Conservation (phyloP, 2,113 vertebrate species). For the Dasypus novemcinctus region DNA sequence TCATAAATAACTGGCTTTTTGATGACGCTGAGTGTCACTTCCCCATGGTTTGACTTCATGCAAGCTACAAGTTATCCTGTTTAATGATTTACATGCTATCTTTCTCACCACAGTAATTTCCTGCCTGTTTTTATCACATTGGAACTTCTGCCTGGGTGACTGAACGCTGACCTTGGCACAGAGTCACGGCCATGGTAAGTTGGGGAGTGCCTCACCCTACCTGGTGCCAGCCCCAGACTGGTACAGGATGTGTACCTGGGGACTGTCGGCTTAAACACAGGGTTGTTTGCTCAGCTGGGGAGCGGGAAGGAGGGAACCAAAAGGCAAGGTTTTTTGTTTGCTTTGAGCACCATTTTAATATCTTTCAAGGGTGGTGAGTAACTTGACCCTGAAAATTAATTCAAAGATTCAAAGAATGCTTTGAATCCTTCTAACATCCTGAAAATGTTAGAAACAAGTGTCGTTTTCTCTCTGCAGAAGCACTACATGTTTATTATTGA, state of each 20-base stretch:
- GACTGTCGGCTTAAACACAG: not conserved
- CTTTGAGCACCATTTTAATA: not conserved
- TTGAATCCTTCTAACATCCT: not conserved
- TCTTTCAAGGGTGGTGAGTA: not conserved
- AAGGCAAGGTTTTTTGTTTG: not conserved
- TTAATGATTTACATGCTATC: not conserved
- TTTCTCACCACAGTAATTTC: slow-evolving; percentile 16
- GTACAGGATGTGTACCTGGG: slow-evolving; percentile 37
- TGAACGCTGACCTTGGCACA: slow-evolving; percentile 28
- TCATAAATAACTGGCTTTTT: not conserved
- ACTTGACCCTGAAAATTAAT: slow-evolving; percentile 41
- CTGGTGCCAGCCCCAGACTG: slow-evolving; percentile 27
- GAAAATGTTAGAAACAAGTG: slow-evolving; percentile 37
- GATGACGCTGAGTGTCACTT: slow-evolving; percentile 31
- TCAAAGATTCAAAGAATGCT: not conserved
- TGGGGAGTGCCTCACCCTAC: not conserved
- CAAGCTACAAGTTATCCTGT: not conserved
- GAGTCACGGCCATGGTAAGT: slow-evolving; percentile 70
- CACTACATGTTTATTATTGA: not conserved
- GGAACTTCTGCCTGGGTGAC: slow-evolving; percentile 10
- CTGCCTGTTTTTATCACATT: slow-evolving; percentile 61
- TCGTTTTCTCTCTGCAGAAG: not conserved
- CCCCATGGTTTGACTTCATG: not conserved
- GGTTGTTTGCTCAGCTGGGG: slow-evolving; percentile 24
- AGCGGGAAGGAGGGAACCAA: not conserved